Conservation (phyloP, 2,888 invertebrate species). For the Mechanitis messenoides region DNA sequence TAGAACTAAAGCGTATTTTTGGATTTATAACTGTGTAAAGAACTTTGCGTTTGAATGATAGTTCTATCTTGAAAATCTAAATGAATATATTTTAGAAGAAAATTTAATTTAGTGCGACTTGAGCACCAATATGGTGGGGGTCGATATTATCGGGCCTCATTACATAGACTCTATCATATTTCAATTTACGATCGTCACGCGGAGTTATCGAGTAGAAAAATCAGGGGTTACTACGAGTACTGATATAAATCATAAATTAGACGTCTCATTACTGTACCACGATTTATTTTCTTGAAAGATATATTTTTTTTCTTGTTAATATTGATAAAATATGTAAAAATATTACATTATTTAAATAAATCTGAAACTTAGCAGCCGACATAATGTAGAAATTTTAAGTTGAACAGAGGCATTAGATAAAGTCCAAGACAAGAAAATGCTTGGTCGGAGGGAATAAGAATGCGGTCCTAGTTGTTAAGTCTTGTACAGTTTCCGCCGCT, state of each 20-base stretch:
- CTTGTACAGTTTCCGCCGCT: conserved; percentile 76
- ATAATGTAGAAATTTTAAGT: conserved; percentile 69
- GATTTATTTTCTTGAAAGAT: conserved; percentile 40
- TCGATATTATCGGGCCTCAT: conserved; percentile 64
- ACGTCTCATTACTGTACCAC: conserved; percentile 63
- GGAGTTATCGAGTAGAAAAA: conserved; percentile 73
- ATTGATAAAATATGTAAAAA: conserved; percentile 34
- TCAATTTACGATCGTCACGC: conserved; percentile 75
- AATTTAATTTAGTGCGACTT: conserved; percentile 35
- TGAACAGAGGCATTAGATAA: conserved; percentile 64
- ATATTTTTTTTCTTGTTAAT: conserved; percentile 1
- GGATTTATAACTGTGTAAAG: conserved; percentile 28
- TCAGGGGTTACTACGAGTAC: conserved; percentile 52
- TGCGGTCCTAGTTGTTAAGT: conserved; percentile 76
- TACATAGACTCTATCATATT: conserved; percentile 75
- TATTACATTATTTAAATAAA: conserved; percentile 40
- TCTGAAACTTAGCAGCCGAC: conserved; percentile 50
- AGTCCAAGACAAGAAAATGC: conserved; percentile 70
- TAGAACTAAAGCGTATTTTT: conserved; percentile 31
- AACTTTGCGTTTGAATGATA: conserved; percentile 16
- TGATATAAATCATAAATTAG: conserved; percentile 69
- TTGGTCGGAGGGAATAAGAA: conserved; percentile 73
- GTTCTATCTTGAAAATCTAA: neutral
- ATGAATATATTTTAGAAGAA: conserved; percentile 13
- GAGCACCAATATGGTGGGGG: conserved; percentile 48